Evolutionary conservation across 2,113 vertebrate genomes (phyloP), one percentile per base, ranked within the genome.

Genomic region (Isichthys henryi): DNA sequence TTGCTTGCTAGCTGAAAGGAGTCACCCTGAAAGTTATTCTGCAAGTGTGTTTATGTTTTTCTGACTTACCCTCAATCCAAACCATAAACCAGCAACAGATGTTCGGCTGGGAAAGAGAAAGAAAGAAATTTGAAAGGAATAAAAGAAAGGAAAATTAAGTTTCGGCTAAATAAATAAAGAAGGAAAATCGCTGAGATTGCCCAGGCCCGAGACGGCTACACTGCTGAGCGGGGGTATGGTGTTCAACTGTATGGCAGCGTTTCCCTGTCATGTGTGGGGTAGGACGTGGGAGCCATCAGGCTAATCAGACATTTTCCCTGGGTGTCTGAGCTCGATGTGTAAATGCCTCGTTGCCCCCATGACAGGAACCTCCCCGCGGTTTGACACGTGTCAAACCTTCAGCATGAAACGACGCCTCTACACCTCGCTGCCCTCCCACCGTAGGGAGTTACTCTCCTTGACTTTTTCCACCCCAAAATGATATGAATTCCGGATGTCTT

Each of bases 21-120:
- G 62, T 90, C 88, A 82, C 39, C 53, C 90, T 52, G 39, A 88
- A 84, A 88, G 39, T 84, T 49, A 90, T 53, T 58, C 80, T 53
- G 39, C 83, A 50, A n/a, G 48, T 10, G 46, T 90, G 39, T 90
- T 90, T 90, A 84, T 88, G 87, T 84, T 90, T 84, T 84, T 66
- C 39, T 84, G 90, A 66, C 58, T 82, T 84, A 88, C 88, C 62
- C 21, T n/a, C 45, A 74, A 90, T 88, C 90, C 90, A 90, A 70
- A 85, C 74, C 43, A 27, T 88, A 90, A 88, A 90, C 74, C 88
- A 48, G 52, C 87, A 70, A 77, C 90, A 90, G 90, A 90, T 90
- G 90, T 90, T 85, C 88, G 87, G 90, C 90, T 21, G 74, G 45
- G 87, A 53, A 90, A 70, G 52, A 58, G 45, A 77, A 88, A 58